Evolutionary conservation across 2,797 vertebrate genomes (phyloP), one percentile per base, ranked within the genome.

Genomic region (Mormyrops boulengeri): DNA sequence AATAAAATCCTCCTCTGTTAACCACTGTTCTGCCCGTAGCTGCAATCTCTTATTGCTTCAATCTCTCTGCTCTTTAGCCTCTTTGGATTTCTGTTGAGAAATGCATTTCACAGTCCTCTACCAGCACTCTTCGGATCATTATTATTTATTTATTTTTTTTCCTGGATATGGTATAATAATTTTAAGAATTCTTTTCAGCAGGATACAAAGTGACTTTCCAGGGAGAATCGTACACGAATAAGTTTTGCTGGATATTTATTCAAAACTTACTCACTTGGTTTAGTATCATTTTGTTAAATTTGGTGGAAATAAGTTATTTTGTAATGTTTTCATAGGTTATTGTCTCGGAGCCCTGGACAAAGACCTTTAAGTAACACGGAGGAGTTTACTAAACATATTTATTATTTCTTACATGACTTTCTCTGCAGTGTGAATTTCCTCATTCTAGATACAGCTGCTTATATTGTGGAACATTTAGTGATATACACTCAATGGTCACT

Each of bases 21-120:
- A 88, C 87, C 52, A 88, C 57, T 47, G 19, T 88, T 88, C 90
- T 91, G 92, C 91, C 95, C 93, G 94, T 49, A 55, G 85, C 30
- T 53, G 47, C 49, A 55, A 41, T 47, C 38, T 82, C 77, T 82
- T 82, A 82, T 53, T 86, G 22, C 85, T 55, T 86, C 50, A 38
- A 30, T 86, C 49, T 52, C 50, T 55, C 85, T 53, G 22, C 50
- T 53, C 85, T 53, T 86, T 82, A 82, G 41, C 77, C 77, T 82
- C 69, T 47, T 44, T 82, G 38, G 17, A 44, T 82, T n/a, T 82
- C 77, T 34, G 30, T 86, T 55, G 47, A 52, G 49, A 86, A 86
- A 55, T 55, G 47, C 50, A 52, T 53, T 30, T 86, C 85, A 55
- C 22, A 30, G 50, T 30, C n/a, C 14, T 50, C 84, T 85, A 34